Base-by-base conservation (phyloP, 1,140 invertebrate genomes). In the Maconellicoccus hirsutus region DNA sequence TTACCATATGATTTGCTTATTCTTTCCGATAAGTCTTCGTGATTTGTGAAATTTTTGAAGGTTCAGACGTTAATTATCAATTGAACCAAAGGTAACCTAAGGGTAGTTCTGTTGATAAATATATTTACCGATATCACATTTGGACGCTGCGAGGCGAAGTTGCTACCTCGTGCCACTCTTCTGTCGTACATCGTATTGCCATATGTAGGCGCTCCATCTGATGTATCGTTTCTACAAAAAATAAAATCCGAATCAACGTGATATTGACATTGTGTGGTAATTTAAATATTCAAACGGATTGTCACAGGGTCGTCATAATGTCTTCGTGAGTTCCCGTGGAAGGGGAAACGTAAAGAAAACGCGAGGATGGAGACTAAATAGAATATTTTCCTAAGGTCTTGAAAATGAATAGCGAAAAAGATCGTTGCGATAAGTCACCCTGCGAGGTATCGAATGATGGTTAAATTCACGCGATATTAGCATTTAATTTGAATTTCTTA, bases 151-250 rank as follows among this genome's bases (percentile, higher is more conserved):
- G 61, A 10, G 14, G 84, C 83, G 78, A 86, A 88, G 59, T 89
- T 92, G 77, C 87, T 91, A 73, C 91, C 92, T 74, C 91, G 84
- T 73, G 90, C 85, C 72, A 94, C 86, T 73, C 91, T 82, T 76
- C 86, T 85, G 78, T 94, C 92, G 79, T 87, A 90, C 90, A 93
- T 94, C 75, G 94, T 84, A 81, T 94, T 91, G 72, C 84, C 82
- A 78, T 87, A 87, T 12, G 84, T 82, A 77, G 84, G 76, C 73
- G 14, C 61, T n/a, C 52, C 61, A 4, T 66, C 61, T 3, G 61
- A 23, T 16, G 61, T 52, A 16, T 52, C 42, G n/a, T 52, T 52
- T 16, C 42, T 52, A 16, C 6, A 52, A 52, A 14, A 52, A 14
- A 52, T 8, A 52, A 8, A 52, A 52, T 33, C 29, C 4, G 3